Evolutionary conservation across 1,140 invertebrate genomes (phyloP).

Genomic region (Stegodyphus mimosarum): DNA sequence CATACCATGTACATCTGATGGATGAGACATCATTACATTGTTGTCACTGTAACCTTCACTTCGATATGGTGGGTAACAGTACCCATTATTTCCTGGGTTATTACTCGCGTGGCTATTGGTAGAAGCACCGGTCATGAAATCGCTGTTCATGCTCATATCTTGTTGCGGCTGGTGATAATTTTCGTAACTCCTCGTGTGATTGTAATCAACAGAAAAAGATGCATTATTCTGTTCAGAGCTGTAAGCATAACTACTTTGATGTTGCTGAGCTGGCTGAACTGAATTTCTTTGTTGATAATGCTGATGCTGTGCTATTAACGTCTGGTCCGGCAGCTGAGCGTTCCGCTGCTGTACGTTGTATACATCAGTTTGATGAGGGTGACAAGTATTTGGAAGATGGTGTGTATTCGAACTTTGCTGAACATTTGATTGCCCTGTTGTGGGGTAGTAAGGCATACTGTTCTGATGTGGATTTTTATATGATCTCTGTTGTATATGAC

Average conservation of each 20-base stretch:
- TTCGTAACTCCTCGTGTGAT: conserved; percentile 22
- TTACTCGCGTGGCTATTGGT: conserved; percentile 20
- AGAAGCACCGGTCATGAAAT: conserved; percentile 19
- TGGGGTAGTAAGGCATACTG: conserved; percentile 49
- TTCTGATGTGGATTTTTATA: conserved; percentile 33
- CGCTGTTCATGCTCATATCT: conserved; percentile 30
- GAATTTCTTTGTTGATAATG: conserved; percentile 45
- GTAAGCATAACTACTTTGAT: conserved; percentile 39
- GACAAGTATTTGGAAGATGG: conserved; percentile 40
- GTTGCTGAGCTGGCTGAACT: conserved; percentile 20
- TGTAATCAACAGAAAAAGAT: conserved; percentile 23
- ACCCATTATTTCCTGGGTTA: conserved; percentile 26
- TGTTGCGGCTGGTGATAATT: conserved; percentile 30
- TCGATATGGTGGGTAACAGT: conserved; percentile 41
- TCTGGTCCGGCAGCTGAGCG: conserved; percentile 17
- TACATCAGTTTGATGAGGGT: conserved; percentile 15
- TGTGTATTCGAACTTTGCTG: conserved; percentile 1
- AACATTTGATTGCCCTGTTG: conserved; percentile 20
- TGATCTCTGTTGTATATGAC: conserved; percentile 20
- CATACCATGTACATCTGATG: conserved; percentile 45
- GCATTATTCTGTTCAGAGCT: neutral
- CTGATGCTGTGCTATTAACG: conserved; percentile 35
- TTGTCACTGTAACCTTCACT: conserved; percentile 37
- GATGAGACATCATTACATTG: conserved; percentile 34
- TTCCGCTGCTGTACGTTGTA: conserved; percentile 23